Conservation (phyloP, 2,797 vertebrate species). For the Phoeniculus purpureus region DNA sequence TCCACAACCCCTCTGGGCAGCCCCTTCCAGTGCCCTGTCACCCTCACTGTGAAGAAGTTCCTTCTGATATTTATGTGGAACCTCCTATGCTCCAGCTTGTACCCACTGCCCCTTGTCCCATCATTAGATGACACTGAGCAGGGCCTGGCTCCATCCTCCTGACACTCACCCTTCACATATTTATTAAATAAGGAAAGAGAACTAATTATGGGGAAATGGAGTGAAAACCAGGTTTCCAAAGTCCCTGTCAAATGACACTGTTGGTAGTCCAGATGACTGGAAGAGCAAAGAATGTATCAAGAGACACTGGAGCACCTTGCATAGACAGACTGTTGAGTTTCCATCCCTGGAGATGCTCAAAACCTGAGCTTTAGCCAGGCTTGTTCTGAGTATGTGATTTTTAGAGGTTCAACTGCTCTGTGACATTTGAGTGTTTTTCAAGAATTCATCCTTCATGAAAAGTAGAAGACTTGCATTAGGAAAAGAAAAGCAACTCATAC, state of each 20-base stretch:
- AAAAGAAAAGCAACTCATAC: neutral
- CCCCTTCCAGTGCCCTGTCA: too few relatives aligned
- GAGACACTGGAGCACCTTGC: accelerated
- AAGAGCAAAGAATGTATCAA: neutral
- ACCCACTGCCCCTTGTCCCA: too few relatives aligned
- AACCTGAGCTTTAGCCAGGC: neutral
- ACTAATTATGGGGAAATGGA: neutral
- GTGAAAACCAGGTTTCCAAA: neutral
- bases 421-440: neutral
- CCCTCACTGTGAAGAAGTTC: too few relatives aligned
- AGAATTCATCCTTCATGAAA: neutral
- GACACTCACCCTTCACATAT: neutral
- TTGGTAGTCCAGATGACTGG: neutral
- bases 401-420: neutral
- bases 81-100: too few relatives aligned
- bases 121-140: too few relatives aligned
- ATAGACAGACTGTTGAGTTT: neutral
- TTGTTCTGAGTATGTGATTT: neutral
- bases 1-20: too few relatives aligned
- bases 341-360: neutral
- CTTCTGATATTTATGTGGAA: too few relatives aligned
- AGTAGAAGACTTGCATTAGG: neutral
- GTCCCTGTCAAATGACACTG: neutral
- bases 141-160: too few relatives aligned
- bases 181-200: neutral